Conservation (phyloP, 2,888 invertebrate genomes). For the Drosophila paracracens region DNA sequence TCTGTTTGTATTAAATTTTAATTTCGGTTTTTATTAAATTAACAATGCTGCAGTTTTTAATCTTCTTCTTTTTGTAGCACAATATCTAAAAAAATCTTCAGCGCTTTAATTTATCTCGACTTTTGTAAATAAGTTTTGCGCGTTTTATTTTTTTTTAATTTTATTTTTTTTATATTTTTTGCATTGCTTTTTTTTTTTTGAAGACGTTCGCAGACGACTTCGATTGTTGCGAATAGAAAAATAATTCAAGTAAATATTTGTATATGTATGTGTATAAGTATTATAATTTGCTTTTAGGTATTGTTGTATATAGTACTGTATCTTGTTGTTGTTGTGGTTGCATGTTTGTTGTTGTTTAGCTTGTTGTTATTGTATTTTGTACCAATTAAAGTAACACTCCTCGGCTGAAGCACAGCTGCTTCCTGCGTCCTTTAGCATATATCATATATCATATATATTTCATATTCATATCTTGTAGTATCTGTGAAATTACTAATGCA, state of each 20-base stretch:
- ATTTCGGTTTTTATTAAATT: constrained; percentile 50
- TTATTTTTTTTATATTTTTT: constrained; percentile 21
- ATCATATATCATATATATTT: constrained; percentile 13
- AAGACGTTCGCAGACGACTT: constrained; percentile 35
- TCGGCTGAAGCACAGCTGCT: constrained; percentile 28
- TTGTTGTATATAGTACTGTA: constrained; percentile 61
- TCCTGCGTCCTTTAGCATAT: constrained; percentile 25
- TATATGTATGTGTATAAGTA: constrained; percentile 75
- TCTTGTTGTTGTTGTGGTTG: constrained; percentile 19
- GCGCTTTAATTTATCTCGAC: constrained; percentile 59
- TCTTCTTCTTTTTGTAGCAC: constrained; percentile 50
- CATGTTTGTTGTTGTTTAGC: constrained; percentile 13
- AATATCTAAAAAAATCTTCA: constrained; percentile 71
- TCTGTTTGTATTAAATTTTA: constrained; percentile 8
- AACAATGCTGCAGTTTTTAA: constrained; percentile 53
- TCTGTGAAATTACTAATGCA: constrained; percentile 31
- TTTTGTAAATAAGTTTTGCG: constrained; percentile 72
- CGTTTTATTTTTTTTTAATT: constrained; percentile 22
- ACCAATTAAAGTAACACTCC: constrained; percentile 71
- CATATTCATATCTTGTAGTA: constrained; percentile 45
- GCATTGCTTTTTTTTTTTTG: constrained; percentile 52
- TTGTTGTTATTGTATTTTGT: constrained; percentile 76
- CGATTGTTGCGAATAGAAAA: constrained; percentile 78
- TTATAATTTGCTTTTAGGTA: constrained; percentile 71
- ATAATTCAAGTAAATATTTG: constrained; percentile 78